Percentiles rank a stretch among this genome's conserved stretches.
Evolutionary conservation across 2,888 invertebrate species (phyloP).

Genomic region (Cotesia congregata): DNA sequence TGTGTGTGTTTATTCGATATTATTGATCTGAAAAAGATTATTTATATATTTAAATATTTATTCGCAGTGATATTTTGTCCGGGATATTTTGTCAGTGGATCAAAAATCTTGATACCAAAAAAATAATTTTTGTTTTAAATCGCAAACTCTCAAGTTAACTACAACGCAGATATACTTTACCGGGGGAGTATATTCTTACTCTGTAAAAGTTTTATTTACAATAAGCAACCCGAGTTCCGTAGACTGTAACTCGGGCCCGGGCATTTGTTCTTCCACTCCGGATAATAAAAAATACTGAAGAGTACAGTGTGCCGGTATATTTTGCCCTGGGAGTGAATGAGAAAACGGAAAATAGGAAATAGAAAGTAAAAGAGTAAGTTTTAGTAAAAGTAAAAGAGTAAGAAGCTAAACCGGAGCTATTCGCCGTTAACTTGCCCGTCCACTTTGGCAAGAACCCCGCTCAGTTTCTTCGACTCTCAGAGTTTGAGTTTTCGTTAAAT

Average conservation of each 20-base stretch:
- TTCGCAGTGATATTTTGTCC: too few species aligned
- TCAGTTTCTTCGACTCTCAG: constrained; percentile 20
- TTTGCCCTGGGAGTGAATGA: constrained; percentile 10
- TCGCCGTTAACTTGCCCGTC: constrained; percentile 43
- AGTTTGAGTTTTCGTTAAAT: constrained; percentile 34
- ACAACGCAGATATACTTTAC: not conserved
- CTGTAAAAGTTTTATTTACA: constrained; percentile 48
- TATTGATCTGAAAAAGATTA: too few species aligned
- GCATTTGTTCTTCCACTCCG: constrained; percentile 18
- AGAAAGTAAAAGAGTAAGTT: constrained; percentile 21
- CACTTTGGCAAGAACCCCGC: constrained; percentile 39
- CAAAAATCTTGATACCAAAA: too few species aligned
- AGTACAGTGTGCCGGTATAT: too few species aligned
- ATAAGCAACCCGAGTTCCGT: constrained; percentile 40
- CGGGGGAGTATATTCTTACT: not conserved
- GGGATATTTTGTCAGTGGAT: too few species aligned
- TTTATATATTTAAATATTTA: too few species aligned
- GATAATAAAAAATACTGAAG: constrained; percentile 2
- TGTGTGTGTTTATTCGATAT: too few species aligned
- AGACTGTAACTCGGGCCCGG: constrained; percentile 25
- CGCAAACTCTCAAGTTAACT: not conserved
- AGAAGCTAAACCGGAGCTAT: constrained; percentile 33
- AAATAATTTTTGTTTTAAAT: not conserved
- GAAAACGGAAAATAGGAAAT: constrained; percentile 5
- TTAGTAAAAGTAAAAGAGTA: constrained; percentile 19